phyloP scores from a whole-genome alignment of 1,140 invertebrate genomes.

The Campoletis sonorensis region DNA sequence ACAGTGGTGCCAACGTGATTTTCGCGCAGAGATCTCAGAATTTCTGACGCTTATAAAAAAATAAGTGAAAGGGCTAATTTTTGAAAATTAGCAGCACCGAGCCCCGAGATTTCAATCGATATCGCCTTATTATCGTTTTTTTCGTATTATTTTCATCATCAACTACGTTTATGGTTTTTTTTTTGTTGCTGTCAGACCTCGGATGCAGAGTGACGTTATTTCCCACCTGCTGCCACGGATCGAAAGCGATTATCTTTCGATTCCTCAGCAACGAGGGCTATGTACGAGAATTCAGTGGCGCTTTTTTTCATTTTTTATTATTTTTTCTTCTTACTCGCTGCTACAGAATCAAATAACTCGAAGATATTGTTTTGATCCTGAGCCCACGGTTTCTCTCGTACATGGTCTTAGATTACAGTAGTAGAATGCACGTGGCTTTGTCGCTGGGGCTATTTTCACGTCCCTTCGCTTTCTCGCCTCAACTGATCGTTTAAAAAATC shows the following conservation, averaged over 20 bases:
- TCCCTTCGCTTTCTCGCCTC: not conserved
- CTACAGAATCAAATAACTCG: too few relatives aligned
- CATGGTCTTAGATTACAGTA: constrained; percentile 70
- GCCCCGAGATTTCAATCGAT: not conserved
- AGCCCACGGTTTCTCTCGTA: constrained; percentile 24
- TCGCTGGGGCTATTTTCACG: constrained; percentile 53
- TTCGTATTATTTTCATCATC: not conserved
- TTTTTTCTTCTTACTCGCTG: not conserved
- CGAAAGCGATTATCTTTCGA: constrained; percentile 66
- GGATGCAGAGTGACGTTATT: constrained; percentile 72
- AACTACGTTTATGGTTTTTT: constrained; percentile 25
- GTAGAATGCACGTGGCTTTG: constrained; percentile 68
- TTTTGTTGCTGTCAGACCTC: constrained; percentile 60
- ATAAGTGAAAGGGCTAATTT: constrained; percentile 54
- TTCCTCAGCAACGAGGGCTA: constrained; percentile 59
- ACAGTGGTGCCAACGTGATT: not conserved
- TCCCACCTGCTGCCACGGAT: constrained; percentile 62
- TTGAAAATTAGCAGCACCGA: constrained; percentile 13
- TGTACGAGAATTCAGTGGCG: constrained; percentile 23
- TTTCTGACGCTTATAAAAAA: constrained; percentile 59
- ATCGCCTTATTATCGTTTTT: not conserved
- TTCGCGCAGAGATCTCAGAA: not conserved
- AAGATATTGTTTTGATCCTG: not conserved
- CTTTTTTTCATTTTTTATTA: constrained; percentile 31
- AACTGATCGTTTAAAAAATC: not conserved